phyloP scores from a whole-genome alignment of 2,113 vertebrate genomes.

The Alaudala cheleensis region DNA sequence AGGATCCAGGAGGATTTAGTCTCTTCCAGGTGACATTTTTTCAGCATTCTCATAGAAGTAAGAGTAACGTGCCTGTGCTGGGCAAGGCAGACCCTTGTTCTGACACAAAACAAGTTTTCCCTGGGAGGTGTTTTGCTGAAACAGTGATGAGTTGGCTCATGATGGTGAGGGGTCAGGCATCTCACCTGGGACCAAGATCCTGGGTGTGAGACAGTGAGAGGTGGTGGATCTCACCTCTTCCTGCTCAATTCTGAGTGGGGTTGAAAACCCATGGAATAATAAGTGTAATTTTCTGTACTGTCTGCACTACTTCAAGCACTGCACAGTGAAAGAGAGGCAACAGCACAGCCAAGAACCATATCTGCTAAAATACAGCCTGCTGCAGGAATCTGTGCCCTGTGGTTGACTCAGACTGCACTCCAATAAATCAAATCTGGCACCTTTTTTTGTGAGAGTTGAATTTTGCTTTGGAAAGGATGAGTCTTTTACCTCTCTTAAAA shows the following conservation, averaged over 20 bases:
- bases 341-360: neutral
- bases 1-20: neutral
- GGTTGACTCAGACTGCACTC: neutral
- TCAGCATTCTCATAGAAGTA: neutral
- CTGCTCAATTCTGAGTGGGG: neutral
- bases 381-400: neutral
- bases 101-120: rapidly evolving
- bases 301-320: neutral
- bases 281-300: neutral
- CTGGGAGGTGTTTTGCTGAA: neutral
- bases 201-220: rapidly evolving
- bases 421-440: neutral
- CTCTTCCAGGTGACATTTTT: neutral
- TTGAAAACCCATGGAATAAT: neutral
- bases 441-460: neutral
- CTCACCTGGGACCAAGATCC: neutral
- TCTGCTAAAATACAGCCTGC: neutral
- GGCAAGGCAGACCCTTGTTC: neutral
- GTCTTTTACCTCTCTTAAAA: neutral
- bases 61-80: neutral
- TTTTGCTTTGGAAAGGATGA: neutral
- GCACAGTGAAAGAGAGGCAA: neutral
- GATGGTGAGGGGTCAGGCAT: rapidly evolving
- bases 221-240: neutral
- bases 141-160: neutral